Percentiles rank a stretch among this genome's conserved stretches.
Conservation (phyloP, 2,888 invertebrate species). For the Clusia tigrina region DNA sequence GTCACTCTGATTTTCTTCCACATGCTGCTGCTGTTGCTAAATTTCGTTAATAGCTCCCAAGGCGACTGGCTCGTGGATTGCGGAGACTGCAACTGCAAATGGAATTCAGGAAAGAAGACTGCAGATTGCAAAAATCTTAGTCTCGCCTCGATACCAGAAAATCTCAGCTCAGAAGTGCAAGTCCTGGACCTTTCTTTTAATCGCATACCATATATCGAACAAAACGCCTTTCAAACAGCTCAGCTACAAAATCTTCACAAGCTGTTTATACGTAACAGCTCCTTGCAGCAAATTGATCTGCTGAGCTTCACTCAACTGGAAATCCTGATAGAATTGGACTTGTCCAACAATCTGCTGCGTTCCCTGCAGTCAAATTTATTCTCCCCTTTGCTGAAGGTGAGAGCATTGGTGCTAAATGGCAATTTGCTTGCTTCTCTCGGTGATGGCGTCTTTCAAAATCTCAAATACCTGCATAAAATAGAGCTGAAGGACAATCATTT, state of each 20-base stretch:
- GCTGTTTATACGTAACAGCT: slow-evolving; percentile 76
- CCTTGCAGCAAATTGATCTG: slow-evolving; percentile 73
- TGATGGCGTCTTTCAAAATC: slow-evolving; percentile 77
- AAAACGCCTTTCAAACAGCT: slow-evolving; percentile 74
- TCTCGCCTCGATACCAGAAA: slow-evolving; percentile 74
- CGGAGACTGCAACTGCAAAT: slow-evolving; percentile 77
- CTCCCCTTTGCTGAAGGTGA: slow-evolving; percentile 73
- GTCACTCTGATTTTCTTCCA: slow-evolving; percentile 24
- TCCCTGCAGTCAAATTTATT: slow-evolving; percentile 75
- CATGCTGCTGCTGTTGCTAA: slow-evolving; percentile 38
- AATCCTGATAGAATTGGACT: slow-evolving; percentile 82
- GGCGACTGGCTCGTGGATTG: slow-evolving; percentile 61
- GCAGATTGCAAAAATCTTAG: slow-evolving; percentile 79
- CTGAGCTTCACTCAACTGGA: slow-evolving; percentile 77
- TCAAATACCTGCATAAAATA: slow-evolving; percentile 78
- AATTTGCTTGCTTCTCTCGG: slow-evolving; percentile 77
- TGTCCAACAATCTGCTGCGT: slow-evolving; percentile 76
- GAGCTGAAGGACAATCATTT: slow-evolving; percentile 79
- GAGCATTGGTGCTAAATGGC: slow-evolving; percentile 76
- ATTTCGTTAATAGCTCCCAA: slow-evolving; percentile 37
- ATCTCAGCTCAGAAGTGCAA: slow-evolving; percentile 75
- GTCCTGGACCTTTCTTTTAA: slow-evolving; percentile 77
- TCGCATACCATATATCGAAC: slow-evolving; percentile 70
- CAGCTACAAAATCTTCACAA: slow-evolving; percentile 82
- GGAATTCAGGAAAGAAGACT: slow-evolving; percentile 84